Evolutionary conservation across 2,113 vertebrate genomes (phyloP), one percentile per base, ranked within the genome.

Genomic region (Pedionomus torquatus): DNA sequence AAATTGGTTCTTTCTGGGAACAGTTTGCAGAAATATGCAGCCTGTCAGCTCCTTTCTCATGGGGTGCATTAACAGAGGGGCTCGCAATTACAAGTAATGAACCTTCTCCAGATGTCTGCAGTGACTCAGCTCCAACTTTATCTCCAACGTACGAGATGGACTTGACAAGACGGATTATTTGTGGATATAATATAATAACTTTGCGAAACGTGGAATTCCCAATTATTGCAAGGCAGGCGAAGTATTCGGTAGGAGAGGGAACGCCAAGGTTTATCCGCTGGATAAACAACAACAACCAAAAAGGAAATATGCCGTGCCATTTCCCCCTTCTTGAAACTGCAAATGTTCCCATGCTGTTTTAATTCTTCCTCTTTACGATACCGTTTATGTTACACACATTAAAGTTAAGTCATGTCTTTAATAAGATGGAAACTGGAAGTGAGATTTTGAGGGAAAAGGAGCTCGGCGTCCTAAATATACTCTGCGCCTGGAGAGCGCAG

Each of bases 1-100:
- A 99, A 99, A 98, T 98, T 98, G 98, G 98, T 98, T 99, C 98
- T 99, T 99, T 99, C 98, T 98, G 98, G 98, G 98, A 99, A 99
- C 98, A 98, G 98, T 99, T 98, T 98, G 98, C 98, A 99, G 98
- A 99, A 99, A 98, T 99, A 99, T 99, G 98, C 96, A 98, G 98
- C 97, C 98, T 98, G 98, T 98, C 98, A 98, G 98, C 98, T 98
- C 98, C 98, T 99, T 98, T 98, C 97, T 98, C 98, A 97, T 98
- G 98, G 98, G 98, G 97, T 98, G 98, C 98, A 98, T 98, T 99
- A 97, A 98, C 98, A 98, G 98, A 98, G 97, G 98, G 98, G 98
- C 98, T 99, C 97, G 96, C 98, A 98, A 98, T 99, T 99, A 99
- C 99, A 98, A 99, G 98, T 98, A 98, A 98, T 98, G 98, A 98